These are phyloP conservation scores for Sarcophilus harrisii DNA, from an alignment of 2,797 vertebrate genomes.

Conservation along the genomic window DNA sequence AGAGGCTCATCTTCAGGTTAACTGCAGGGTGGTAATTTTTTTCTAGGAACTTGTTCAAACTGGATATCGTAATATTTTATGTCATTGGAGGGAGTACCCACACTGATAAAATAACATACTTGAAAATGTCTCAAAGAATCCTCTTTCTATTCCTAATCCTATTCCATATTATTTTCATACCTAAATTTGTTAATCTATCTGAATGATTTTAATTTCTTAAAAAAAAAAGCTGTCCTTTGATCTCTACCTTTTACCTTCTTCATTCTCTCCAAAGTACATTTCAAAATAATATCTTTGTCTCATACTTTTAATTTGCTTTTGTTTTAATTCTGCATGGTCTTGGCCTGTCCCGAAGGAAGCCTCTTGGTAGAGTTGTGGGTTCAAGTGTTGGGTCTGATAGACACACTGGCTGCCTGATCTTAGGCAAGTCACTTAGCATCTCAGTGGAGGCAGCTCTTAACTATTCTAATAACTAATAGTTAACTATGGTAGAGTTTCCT, in stretches of 20 bases:
- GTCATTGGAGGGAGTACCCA: neutral
- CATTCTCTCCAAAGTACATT: slow-evolving; percentile 36
- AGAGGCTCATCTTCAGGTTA: neutral
- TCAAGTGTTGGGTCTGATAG: neutral
- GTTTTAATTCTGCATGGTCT: neutral
- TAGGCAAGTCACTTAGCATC: neutral
- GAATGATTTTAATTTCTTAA: slow-evolving; percentile 34
- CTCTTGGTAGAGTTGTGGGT: neutral
- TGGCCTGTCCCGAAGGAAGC: neutral
- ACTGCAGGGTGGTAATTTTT: neutral
- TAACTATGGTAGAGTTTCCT: neutral
- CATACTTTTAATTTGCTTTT: neutral
- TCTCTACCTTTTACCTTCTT: neutral
- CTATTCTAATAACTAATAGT: too few relatives aligned
- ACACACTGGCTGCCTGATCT: neutral
- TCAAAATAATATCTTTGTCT: neutral
- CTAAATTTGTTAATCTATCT: slow-evolving; percentile 60
- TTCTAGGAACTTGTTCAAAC: neutral
- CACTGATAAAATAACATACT: neutral
- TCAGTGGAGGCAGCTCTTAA: neutral
- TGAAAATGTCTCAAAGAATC: slow-evolving; percentile 49
- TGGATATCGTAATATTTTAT: neutral
- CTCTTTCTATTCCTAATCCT: slow-evolving; percentile 41
- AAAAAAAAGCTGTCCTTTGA: slow-evolving; percentile 32
- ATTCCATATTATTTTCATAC: slow-evolving; percentile 62